phyloP scores from a whole-genome alignment of 2,113 vertebrate genomes.

The Laticauda laticaudata region DNA sequence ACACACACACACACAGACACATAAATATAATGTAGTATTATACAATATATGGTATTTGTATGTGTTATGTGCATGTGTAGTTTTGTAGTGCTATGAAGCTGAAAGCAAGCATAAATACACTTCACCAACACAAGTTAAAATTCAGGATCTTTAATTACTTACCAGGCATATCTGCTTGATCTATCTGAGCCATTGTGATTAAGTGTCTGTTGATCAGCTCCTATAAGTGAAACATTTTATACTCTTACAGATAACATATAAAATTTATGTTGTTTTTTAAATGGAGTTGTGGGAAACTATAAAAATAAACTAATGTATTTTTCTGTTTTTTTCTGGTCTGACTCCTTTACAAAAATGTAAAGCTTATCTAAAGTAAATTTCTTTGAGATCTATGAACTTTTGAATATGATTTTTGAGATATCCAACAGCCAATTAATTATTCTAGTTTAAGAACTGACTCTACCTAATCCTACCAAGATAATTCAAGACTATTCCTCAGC shows the following conservation, averaged over 20 bases:
- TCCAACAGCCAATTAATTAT: neutral
- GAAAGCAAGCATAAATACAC: neutral
- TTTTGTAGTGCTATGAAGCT: neutral
- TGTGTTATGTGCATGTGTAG: neutral
- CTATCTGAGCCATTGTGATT: conserved; percentile 98
- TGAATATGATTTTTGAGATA: neutral
- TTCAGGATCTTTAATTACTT: conserved; percentile 52
- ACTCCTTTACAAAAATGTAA: neutral
- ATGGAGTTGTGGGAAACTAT: neutral
- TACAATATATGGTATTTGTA: neutral
- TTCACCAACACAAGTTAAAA: conserved; percentile 4
- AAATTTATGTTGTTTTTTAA: neutral
- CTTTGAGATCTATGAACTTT: neutral
- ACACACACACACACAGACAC: neutral
- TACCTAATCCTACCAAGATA: neutral
- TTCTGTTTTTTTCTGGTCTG: neutral
- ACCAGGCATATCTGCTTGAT: conserved; percentile 97
- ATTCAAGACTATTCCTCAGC: neutral
- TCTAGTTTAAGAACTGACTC: neutral
- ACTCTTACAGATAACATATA: conserved; percentile 21
- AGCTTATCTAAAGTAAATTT: neutral
- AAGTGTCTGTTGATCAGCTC: conserved; percentile 98
- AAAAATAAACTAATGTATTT: neutral
- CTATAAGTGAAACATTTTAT: conserved; percentile 68
- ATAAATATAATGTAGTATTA: neutral